phyloP scores from a whole-genome alignment of 2,113 vertebrate genomes.

The Podiceps cristatus region DNA sequence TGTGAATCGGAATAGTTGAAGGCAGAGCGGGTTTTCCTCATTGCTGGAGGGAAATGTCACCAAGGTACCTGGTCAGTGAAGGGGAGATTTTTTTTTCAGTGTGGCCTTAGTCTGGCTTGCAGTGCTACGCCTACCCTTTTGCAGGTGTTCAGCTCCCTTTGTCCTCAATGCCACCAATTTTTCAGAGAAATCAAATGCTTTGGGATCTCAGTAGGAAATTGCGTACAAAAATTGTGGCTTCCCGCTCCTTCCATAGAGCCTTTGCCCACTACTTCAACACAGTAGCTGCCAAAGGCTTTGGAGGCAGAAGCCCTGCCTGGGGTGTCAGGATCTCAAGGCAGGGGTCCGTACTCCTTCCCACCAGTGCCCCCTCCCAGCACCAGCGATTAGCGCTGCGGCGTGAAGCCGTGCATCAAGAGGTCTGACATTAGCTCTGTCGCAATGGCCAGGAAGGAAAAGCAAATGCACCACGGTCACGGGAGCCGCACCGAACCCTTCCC shows the following conservation, averaged over 20 bases:
- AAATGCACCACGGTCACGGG: neutral
- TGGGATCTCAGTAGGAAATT: neutral
- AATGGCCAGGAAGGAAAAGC: neutral
- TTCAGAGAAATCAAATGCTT: neutral
- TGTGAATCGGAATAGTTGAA: neutral
- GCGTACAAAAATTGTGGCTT: fast-evolving
- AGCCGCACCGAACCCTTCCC: neutral
- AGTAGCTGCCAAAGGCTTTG: neutral
- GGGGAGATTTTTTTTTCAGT: neutral
- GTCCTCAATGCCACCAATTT: neutral
- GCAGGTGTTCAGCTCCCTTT: neutral
- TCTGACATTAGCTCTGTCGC: neutral
- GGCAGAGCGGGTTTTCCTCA: neutral
- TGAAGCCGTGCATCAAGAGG: fast-evolving
- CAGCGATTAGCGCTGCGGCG: fast-evolving
- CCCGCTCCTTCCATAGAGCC: fast-evolving
- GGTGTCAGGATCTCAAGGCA: neutral
- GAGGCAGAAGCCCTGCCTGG: neutral
- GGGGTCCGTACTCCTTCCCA: neutral
- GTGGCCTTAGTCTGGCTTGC: neutral
- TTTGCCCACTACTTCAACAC: neutral
- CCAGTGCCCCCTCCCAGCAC: neutral
- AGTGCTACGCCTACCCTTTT: neutral
- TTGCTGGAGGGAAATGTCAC: neutral
- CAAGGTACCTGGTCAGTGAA: neutral